Conservation (phyloP, 2,113 vertebrate species). For the Pycnonotus jocosus region DNA sequence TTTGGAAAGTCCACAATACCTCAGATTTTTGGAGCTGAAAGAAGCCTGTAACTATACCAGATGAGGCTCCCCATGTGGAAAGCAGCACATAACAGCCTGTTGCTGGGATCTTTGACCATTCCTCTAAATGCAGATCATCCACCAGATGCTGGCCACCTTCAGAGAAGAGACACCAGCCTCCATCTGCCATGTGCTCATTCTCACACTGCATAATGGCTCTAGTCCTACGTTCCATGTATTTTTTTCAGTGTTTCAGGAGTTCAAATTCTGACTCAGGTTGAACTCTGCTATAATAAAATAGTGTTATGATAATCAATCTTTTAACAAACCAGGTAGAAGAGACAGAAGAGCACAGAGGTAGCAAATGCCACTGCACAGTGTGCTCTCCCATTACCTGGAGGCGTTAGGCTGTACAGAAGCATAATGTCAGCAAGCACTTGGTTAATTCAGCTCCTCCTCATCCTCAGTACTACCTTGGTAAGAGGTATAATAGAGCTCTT, state of each 20-base stretch:
- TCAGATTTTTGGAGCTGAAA: neutral
- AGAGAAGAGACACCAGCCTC: neutral
- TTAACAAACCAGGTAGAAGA: neutral
- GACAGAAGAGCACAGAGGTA: neutral
- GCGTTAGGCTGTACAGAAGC: neutral
- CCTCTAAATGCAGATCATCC: neutral
- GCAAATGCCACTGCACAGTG: conserved; percentile 12
- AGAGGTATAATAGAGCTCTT: conserved; percentile 27
- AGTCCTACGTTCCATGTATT: neutral
- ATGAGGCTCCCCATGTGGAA: neutral
- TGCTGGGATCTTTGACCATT: neutral
- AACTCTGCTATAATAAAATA: neutral
- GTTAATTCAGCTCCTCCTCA: neutral
- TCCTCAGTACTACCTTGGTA: neutral
- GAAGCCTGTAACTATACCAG: neutral
- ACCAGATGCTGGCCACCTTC: neutral
- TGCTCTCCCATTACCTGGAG: neutral
- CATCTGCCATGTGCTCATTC: neutral
- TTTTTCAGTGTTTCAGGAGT: neutral
- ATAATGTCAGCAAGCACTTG: neutral
- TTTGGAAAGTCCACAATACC: neutral
- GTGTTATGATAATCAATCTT: neutral
- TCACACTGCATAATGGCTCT: neutral
- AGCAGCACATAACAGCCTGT: neutral
- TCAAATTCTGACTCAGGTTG: neutral